Evolutionary conservation across 2,113 vertebrate species (phyloP).

Genomic region (Cygnus buccinator): DNA sequence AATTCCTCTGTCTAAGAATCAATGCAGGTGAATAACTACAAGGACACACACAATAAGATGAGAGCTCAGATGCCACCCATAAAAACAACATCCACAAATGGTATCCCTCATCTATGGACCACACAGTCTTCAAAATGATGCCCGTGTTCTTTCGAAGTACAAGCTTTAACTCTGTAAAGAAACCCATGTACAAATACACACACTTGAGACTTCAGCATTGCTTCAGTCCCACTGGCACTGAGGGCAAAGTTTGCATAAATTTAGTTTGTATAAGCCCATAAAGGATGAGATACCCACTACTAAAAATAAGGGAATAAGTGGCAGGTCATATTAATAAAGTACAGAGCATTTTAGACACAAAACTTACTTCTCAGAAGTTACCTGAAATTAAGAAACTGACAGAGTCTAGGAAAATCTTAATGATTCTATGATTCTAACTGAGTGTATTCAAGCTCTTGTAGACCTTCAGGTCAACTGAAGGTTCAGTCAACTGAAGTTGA

Average conservation of each 20-base stretch:
- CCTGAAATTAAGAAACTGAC: neutral
- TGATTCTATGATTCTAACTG: neutral
- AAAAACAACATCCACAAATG: neutral
- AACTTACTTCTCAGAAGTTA: neutral
- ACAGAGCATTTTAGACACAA: neutral
- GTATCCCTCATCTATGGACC: accelerated
- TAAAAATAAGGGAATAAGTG: neutral
- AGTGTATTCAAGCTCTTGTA: neutral
- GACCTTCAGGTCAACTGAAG: neutral
- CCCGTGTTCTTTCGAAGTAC: accelerated
- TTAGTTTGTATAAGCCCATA: neutral
- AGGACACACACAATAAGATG: neutral
- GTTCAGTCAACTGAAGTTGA: neutral
- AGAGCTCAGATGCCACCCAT: neutral
- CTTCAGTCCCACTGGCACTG: neutral
- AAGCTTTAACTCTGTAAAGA: neutral
- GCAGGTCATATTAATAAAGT: neutral
- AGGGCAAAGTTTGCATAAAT: neutral
- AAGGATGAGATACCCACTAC: neutral
- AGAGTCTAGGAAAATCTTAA: neutral
- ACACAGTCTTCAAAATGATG: neutral
- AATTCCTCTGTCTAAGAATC: neutral
- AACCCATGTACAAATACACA: neutral
- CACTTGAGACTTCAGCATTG: neutral
- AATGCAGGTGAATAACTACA: neutral